Evolutionary conservation across 1,140 invertebrate genomes (phyloP), one percentile per base, ranked within the genome.

Genomic region (Rhizoglyphus robini): DNA sequence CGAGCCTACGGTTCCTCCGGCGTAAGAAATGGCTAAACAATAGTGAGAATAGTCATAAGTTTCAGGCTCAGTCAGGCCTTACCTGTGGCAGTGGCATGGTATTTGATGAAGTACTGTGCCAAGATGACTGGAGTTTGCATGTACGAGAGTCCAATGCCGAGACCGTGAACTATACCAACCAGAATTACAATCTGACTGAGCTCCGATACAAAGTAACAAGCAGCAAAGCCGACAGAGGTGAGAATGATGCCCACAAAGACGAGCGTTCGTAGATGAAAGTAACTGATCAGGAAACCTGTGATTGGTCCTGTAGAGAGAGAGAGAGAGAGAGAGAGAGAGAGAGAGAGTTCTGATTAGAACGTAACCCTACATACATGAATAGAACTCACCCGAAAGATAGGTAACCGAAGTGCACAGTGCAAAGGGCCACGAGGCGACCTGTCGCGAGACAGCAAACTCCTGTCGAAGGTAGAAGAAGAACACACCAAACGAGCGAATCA

Each of bases 1-100:
- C 0, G 73, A 72, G 5, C 76, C 76, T 5, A 73, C 58, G 2
- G 75, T 74, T 32, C 73, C 71, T 5, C 76, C 76, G 0, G 76
- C 69, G 11, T 72, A 73, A 0, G 74, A 71, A 8, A 78, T 68
- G 0, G 61, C 61, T 63, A 27, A 25, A n/a, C 13, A 63, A 47
- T 15, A 49, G 5, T 23, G 34, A 11, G 32, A 36, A 58, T 20
- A 27, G 61, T 63, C 23, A 36, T 5, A 15, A 8, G 29, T 47
- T 32, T 46, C n/a, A n/a, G n/a, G n/a, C n/a, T n/a, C n/a, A n/a
- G 5, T 20, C 48, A 51, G n/a, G n/a, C n/a, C n/a, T 76, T 68
- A 5, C 76, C 76, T 34, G 71, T 69, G 0, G 75, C 76, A 11
- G 72, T 67, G 1, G 72, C 74, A 30, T 72, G 68, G 29, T 70